phyloP scores from a whole-genome alignment of 2,888 invertebrate species.

The Macrosoma leucophasiata region DNA sequence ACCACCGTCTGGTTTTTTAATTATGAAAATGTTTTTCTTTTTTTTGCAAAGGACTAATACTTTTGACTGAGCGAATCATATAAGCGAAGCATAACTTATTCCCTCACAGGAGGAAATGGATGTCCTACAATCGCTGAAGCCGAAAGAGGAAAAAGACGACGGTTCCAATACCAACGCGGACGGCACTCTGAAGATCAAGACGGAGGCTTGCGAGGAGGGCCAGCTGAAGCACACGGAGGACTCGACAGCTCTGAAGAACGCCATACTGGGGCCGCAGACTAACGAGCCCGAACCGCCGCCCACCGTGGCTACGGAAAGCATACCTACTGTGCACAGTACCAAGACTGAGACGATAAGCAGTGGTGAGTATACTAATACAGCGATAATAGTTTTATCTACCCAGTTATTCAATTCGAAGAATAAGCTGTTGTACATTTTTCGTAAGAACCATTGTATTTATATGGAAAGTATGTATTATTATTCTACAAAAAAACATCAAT shows the following conservation, averaged over 20 bases:
- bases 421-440: too few relatives aligned
- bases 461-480: too few relatives aligned
- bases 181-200: conserved; percentile 44
- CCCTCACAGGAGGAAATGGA: conserved; percentile 80
- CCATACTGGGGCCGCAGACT: conserved; percentile 59
- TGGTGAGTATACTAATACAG: conserved; percentile 36
- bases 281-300: conserved; percentile 42
- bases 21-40: not conserved
- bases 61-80: too few relatives aligned
- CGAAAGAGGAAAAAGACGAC: conserved; percentile 78
- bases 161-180: conserved; percentile 22
- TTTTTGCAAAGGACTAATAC: not conserved
- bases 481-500: too few relatives aligned
- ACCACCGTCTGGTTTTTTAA: too few relatives aligned
- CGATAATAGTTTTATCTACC: too few relatives aligned
- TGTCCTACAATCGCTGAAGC: conserved; percentile 79
- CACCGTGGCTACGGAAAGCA: conserved; percentile 36
- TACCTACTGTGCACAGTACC: conserved; percentile 47
- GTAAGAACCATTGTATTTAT: too few relatives aligned
- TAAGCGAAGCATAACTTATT: too few relatives aligned
- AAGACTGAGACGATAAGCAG: conserved; percentile 53
- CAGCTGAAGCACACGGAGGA: conserved; percentile 63
- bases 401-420: too few relatives aligned
- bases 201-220: conserved; percentile 45
- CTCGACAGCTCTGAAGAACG: conserved; percentile 63